Evolutionary conservation across 1,140 invertebrate genomes (phyloP).

Genomic region (Hyles vespertilio): DNA sequence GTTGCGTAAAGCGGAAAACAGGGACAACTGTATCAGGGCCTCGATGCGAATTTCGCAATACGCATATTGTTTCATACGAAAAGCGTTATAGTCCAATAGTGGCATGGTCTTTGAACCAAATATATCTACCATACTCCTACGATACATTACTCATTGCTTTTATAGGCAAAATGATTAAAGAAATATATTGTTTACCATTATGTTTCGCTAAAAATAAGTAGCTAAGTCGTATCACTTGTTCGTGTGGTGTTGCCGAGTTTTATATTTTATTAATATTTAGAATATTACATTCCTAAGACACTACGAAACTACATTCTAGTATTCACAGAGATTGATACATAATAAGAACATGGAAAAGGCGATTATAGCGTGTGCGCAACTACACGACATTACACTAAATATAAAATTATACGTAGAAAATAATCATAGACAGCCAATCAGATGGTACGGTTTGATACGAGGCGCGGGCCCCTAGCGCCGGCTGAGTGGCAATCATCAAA

Average conservation of each 20-base stretch:
- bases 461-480: neutral
- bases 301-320: conserved; percentile 67
- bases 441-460: conserved; percentile 28
- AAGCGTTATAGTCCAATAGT: too few relatives aligned
- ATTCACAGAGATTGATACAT: conserved; percentile 71
- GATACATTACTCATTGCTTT: conserved; percentile 53
- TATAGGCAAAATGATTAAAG: conserved; percentile 61
- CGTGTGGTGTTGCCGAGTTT: conserved; percentile 68
- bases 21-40: too few relatives aligned
- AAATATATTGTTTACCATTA: conserved; percentile 53
- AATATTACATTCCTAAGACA: conserved; percentile 71
- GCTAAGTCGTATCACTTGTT: conserved; percentile 70
- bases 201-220: conserved; percentile 63
- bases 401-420: conserved; percentile 26
- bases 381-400: conserved; percentile 41
- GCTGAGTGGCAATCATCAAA: neutral
- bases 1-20: too few relatives aligned
- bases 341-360: conserved; percentile 62
- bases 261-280: conserved; percentile 56
- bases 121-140: conserved; percentile 22
- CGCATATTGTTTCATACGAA: too few relatives aligned
- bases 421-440: conserved; percentile 47
- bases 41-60: too few relatives aligned
- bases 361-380: conserved; percentile 55
- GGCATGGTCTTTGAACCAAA: neutral